phyloP scores from a whole-genome alignment of 2,888 invertebrate species.

The Drosophila antonietae region DNA sequence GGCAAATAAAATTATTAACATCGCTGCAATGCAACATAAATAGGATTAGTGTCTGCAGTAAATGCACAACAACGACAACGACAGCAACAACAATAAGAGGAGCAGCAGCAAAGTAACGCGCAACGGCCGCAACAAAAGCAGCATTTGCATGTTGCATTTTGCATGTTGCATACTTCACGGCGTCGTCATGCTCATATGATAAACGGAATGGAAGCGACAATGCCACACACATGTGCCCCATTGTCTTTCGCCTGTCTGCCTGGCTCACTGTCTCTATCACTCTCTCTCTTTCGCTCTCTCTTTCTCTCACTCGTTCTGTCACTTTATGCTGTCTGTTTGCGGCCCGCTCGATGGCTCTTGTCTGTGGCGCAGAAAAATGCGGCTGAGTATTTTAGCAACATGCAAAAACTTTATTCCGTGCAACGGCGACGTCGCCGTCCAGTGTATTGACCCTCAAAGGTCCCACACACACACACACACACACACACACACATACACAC shows the following conservation, averaged over 20 bases:
- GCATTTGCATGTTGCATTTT: conserved; percentile 55
- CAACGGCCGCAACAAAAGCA: conserved; percentile 44
- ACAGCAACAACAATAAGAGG: conserved; percentile 23
- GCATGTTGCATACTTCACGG: conserved; percentile 77
- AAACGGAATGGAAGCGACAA: conserved; percentile 67
- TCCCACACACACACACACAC: conserved; percentile 22
- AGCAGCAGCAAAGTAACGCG: conserved; percentile 29
- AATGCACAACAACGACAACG: conserved; percentile 50
- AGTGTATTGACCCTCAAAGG: conserved; percentile 72
- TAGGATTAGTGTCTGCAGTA: conserved; percentile 79
- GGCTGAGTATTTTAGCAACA: conserved; percentile 72
- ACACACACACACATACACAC: not conserved
- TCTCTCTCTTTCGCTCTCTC: conserved; percentile 5
- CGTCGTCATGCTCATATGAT: conserved; percentile 67
- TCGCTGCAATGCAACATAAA: conserved; percentile 78
- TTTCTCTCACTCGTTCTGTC: not conserved
- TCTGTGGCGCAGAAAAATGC: conserved; percentile 66
- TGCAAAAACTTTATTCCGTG: conserved; percentile 77
- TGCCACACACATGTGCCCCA: conserved; percentile 58
- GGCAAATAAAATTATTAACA: conserved; percentile 79
- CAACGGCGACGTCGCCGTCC: conserved; percentile 61
- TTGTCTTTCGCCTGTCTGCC: conserved; percentile 26
- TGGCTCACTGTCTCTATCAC: not conserved
- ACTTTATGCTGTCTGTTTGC: conserved; percentile 29
- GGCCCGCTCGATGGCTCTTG: conserved; percentile 39